Evolutionary conservation across 2,797 vertebrate genomes (phyloP).

Genomic region (Trachops cirrhosus): DNA sequence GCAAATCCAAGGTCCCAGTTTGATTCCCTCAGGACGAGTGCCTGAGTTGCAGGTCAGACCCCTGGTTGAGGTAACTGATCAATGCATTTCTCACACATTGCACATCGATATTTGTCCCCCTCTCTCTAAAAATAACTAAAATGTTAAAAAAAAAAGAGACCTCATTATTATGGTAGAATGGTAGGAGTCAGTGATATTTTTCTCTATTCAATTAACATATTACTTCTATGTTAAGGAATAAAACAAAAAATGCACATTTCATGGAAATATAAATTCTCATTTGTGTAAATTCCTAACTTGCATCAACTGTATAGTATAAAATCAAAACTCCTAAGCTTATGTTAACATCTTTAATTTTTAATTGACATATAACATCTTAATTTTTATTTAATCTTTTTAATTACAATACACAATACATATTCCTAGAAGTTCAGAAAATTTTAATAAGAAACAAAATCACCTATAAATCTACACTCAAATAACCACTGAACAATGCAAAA

Average conservation of each 20-base stretch:
- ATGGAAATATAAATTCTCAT: not conserved
- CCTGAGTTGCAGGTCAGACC: no score
- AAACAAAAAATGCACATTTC: constrained; percentile 31
- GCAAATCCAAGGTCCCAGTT: not conserved
- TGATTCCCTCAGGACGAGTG: not conserved
- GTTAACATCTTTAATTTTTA: not conserved
- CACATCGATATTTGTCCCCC: no score
- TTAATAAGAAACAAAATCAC: not conserved
- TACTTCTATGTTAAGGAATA: not conserved
- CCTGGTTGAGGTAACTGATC: not conserved
- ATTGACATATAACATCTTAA: not conserved
- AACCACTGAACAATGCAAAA: not conserved
- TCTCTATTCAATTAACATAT: not conserved
- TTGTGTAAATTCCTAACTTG: not conserved
- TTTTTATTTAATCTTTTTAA: not conserved
- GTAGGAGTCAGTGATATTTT: not conserved
- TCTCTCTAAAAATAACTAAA: no score
- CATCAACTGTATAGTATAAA: not conserved
- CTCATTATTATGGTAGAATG: not conserved
- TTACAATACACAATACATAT: not conserved
- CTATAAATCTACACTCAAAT: not conserved
- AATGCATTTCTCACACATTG: no score
- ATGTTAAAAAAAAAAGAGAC: not conserved
- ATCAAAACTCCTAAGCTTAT: not conserved
- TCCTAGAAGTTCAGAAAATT: not conserved